Base-by-base conservation (phyloP, 2,888 invertebrate species). In the Chaitophorus viminalis region DNA sequence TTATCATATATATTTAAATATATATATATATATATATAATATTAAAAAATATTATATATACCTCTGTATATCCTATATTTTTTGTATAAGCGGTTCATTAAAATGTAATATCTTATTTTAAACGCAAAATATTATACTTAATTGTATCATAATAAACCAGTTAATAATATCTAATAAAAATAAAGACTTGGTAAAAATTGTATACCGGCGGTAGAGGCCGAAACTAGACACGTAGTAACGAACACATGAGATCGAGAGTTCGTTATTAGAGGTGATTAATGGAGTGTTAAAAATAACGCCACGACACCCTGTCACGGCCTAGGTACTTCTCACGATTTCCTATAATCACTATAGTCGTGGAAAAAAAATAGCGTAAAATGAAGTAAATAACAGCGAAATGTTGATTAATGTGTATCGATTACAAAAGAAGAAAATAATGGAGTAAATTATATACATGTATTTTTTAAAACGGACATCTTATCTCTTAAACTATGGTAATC, bases 221-320 rank as follows among this genome's bases (percentile, higher is more conserved):
- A 81, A 6, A 70, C 33, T 17, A 39, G 36, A 83, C 29, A 39
- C 74, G 54, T 54, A n/a, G 18, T 78, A 82, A 70, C 54, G 18
- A 82, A n/a, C 14, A 72, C 31, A 77, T 60, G 18, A 70, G 33
- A 86, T 78, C 70, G 33, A 72, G 54, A 72, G 77, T 77, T 46
- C 52, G 77, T 77, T n/a, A n/a, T n/a, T 85, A 85, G n/a, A 85
- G 54, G 72, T 79, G 79, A 86, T 79, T 86, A 86, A 86, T 86
- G 86, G 36, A 72, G 79, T 79, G 86, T 86, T 86, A 86, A 86
- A 86, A 86, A 86, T 86, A 86, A 78, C 77, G 46, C 86, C 39
- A 86, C 78, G 39, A 86, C 60, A 86, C 65, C 75, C 75, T 79
- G 72, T 86, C 79, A 86, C 72, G 86, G 86, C 18, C 25, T 29